These are phyloP conservation scores for Montipora efflorescens DNA, from an alignment of 64 coral and sea anemone genomes.

Conservation along the genomic window DNA sequence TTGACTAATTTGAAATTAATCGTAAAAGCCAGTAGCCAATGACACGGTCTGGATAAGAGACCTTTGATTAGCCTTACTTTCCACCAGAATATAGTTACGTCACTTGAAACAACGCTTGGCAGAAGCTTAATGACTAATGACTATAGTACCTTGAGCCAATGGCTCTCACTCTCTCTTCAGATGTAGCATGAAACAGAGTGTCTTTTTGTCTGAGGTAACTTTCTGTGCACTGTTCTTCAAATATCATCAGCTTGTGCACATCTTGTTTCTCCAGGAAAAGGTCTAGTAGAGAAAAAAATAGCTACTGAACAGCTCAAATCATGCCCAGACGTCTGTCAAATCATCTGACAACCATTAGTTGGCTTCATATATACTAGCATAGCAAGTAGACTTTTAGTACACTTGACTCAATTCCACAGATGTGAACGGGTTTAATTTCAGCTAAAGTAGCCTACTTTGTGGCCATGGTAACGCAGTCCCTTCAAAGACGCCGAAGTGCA, in stretches of 20 bases:
- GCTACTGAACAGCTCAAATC: too few relatives aligned
- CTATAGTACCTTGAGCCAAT: conserved; percentile 33
- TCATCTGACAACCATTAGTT: too few relatives aligned
- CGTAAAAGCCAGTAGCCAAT: too few relatives aligned
- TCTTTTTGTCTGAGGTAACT: conserved; percentile 60
- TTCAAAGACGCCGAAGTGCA: too few relatives aligned
- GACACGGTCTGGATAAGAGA: neutral
- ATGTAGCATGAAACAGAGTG: conserved; percentile 42
- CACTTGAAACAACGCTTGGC: neutral
- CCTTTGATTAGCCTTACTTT: neutral
- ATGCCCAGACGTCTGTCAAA: too few relatives aligned
- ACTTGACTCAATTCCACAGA: too few relatives aligned
- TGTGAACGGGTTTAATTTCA: too few relatives aligned
- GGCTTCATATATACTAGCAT: too few relatives aligned
- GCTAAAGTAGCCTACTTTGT: too few relatives aligned
- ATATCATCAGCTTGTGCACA: conserved; percentile 60
- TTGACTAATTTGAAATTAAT: too few relatives aligned
- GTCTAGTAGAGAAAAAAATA: neutral
- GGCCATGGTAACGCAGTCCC: too few relatives aligned
- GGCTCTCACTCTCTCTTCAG: conserved; percentile 53
- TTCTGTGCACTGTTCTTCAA: conserved; percentile 72
- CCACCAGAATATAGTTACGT: neutral
- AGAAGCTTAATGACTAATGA: neutral
- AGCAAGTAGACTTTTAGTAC: too few relatives aligned
- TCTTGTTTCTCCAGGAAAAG: conserved; percentile 55